Evolutionary conservation across 2,888 invertebrate genomes (phyloP), one percentile per base, ranked within the genome.

Genomic region (Xestia ashworthii): DNA sequence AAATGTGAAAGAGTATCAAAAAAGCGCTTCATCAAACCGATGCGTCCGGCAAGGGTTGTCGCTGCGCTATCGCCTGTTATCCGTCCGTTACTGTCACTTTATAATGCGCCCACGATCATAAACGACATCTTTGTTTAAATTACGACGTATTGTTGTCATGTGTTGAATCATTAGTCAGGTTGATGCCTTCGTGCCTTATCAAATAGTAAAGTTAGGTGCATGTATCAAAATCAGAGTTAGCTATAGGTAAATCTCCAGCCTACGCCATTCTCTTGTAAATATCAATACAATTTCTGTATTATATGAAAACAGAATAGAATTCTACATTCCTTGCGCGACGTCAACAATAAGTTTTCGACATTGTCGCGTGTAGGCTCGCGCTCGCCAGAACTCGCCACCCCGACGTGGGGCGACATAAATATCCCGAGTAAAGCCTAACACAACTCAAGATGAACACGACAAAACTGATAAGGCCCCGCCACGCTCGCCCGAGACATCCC

Each of bases 361-460:
- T 93, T 93, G 95, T 95, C 94, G 94, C 94, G 93, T 92, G 93
- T 93, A 93, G 93, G 93, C 92, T 87, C 85, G 92, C 91, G 93
- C 92, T 86, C 84, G 92, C 91, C 93, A 80, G 80, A 74, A 93
- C 92, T 87, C 85, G 92, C 92, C 93, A 94, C 94, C 94, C 94
- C 91, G 93, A 90, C 92, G 93, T 89, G 89, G 91, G 84, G 87
- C 90, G 92, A 94, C 94, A 95, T 96, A 96, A 96, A 96, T 95
- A 95, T 95, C 92, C 94, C 93, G 88, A 91, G 94, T 95, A 95
- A 96, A 96, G 96, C 96, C 96, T 95, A 96, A 96, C 96, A 95
- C 95, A 96, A 96, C 96, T 96, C 96, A 96, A 95, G 95, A 95
- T 95, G 95, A 95, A 96, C 96, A 96, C 94, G 96, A 96, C 96